Base-by-base conservation (phyloP, 2,888 invertebrate species). In the Lepetodrilus schrolli region DNA sequence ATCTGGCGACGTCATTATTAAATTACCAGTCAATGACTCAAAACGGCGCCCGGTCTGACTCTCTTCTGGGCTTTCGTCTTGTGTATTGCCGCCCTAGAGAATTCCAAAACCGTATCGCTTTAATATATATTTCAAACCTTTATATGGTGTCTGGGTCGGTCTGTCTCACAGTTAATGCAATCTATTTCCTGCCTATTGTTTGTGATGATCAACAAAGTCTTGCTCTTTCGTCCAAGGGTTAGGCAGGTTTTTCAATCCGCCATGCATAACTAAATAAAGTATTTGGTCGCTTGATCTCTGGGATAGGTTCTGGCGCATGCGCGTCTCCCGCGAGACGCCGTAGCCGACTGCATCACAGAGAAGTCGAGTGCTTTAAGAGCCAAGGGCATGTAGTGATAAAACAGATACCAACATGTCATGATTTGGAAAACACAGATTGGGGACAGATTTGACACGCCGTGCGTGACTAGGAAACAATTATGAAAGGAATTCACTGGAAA, bases 391-490 rank as follows among this genome's bases (percentile, higher is more conserved):
- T 7, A 17, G 17, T 5, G 34, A 30, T n/a, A 10, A 58, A 30
- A 34, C 17, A 30, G 58, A n/a, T 34, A 13, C 13, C 58, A 13
- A 13, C 17, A 34, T 58, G 58, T 58, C 58, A 58, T 13, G 58
- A 58, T 30, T 30, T 10, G 17, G 17, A 23, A n/a, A 23, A 58
- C 34, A 13, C 17, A 13, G 34, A 4, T 58, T 30, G 26, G n/a
- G 17, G 13, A 34, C 58, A 58, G 34, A 58, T n/a, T 2, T 17
- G 58, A 21, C 34, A n/a, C 30, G 13, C 17, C 30, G 58, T 34
- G 58, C 58, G 58, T 58, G 58, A 58, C 58, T 13, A 30, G 58
- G 58, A 58, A 58, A 58, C 34, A 58, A 30, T 58, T 58, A 58
- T 58, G 30, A 58, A 23, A 21, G 17, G 58, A 10, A 23, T 30